These are phyloP conservation scores for Drosophila stalkeri DNA, from an alignment of 2,888 invertebrate species.

Conservation along the genomic window DNA sequence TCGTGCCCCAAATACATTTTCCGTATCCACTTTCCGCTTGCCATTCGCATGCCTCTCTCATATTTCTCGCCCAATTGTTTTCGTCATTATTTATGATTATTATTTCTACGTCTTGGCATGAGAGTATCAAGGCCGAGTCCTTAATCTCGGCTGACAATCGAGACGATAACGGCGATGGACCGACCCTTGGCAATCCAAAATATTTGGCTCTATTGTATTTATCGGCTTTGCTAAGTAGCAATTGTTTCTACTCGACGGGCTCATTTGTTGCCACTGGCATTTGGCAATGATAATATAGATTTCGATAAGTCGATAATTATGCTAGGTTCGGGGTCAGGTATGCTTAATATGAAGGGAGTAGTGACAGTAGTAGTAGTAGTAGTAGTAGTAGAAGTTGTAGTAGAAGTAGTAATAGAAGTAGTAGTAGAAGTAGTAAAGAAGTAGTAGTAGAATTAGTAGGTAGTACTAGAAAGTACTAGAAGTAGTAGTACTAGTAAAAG, in stretches of 20 bases:
- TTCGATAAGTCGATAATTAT: conserved; percentile 5
- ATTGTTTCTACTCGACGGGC: neutral
- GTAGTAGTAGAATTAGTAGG: too few species aligned
- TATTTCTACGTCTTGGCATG: conserved; percentile 9
- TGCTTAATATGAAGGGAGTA: neutral
- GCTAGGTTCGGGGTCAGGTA: neutral
- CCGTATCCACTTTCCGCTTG: conserved; percentile 1
- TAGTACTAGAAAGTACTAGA: too few species aligned
- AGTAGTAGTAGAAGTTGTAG: too few species aligned
- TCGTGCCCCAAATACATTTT: conserved; percentile 13
- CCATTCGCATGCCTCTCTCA: conserved; percentile 25
- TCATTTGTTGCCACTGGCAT: neutral
- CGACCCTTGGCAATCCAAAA: conserved; percentile 15
- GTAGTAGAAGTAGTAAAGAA: too few species aligned
- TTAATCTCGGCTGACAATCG: conserved; percentile 30
- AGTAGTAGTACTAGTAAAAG: too few species aligned
- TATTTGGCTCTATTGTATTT: conserved; percentile 11
- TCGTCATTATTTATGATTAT: conserved; percentile 45
- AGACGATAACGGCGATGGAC: conserved; percentile 8
- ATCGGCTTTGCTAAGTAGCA: conserved; percentile 21
- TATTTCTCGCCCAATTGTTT: conserved; percentile 47
- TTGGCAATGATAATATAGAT: neutral
- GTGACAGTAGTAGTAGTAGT: neutral
- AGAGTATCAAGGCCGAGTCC: conserved; percentile 13
- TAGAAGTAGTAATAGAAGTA: too few species aligned